Conservation (phyloP, 1,140 invertebrate genomes). For the Eurosta solidaginis region DNA sequence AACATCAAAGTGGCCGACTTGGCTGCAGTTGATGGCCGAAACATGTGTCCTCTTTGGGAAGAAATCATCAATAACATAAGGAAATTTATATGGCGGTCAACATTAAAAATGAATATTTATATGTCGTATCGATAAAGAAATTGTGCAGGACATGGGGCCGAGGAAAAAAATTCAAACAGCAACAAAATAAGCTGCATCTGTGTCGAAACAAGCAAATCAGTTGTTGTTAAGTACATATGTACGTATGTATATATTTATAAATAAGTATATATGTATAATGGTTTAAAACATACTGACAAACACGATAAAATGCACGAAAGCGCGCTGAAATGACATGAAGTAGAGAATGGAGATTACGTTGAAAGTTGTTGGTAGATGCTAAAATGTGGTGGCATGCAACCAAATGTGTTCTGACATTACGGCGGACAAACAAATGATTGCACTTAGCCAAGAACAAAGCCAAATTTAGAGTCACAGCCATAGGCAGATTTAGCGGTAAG, state of each 20-base stretch:
- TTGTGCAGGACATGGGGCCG: background rate
- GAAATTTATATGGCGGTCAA: constrained; percentile 27
- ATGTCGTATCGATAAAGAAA: constrained; percentile 7
- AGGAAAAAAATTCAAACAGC: background rate
- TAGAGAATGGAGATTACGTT: background rate
- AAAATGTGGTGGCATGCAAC: constrained; percentile 27
- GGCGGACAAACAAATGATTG: constrained; percentile 30
- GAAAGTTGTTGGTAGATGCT: background rate
- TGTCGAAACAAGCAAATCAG: background rate
- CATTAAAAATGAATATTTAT: constrained; percentile 32
- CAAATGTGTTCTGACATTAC: constrained; percentile 30
- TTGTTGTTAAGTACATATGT: background rate
- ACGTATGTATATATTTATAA: background rate
- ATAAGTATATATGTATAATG: too few relatives aligned
- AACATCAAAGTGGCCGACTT: background rate
- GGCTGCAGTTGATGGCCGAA: constrained; percentile 15
- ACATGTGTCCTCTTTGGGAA: constrained; percentile 31
- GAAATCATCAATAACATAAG: constrained; percentile 30
- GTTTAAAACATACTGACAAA: background rate
- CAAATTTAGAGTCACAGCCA: background rate
- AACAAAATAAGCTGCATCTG: background rate
- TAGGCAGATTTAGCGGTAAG: background rate
- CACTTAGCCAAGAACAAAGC: constrained; percentile 28
- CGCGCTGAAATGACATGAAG: background rate
- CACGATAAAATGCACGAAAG: constrained; percentile 4